Evolutionary conservation across 1,140 invertebrate genomes (phyloP).

Genomic region (Lordiphosa mommai): DNA sequence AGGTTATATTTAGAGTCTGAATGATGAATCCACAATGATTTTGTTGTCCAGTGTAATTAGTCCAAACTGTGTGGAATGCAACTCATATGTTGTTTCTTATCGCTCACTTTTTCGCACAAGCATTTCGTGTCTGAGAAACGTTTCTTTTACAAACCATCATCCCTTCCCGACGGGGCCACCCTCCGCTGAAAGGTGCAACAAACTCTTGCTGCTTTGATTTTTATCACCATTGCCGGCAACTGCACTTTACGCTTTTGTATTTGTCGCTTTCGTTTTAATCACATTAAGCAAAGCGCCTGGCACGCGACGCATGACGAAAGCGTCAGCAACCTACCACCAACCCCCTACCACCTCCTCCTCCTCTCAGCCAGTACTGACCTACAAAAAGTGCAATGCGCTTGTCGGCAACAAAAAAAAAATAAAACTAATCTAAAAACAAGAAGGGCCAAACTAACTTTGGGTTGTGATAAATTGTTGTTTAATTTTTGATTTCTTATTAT

Average conservation of each 20-base stretch:
- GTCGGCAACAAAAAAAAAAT: constrained; percentile 19
- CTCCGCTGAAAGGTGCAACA: constrained; percentile 33
- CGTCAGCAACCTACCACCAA: constrained; percentile 8
- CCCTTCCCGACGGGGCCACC: no score
- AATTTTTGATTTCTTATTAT: no score
- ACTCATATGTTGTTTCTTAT: no score
- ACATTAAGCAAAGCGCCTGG: constrained; percentile 54
- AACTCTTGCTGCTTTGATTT: constrained; percentile 61
- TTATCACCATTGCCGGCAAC: constrained; percentile 10
- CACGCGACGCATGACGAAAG: constrained; percentile 57
- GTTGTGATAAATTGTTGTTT: no score
- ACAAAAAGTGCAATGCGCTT: constrained; percentile 67
- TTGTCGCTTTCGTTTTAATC: constrained; percentile 56
- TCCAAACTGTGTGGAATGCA: no score
- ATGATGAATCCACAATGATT: no score
- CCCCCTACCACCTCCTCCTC: neutral
- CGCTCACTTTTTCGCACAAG: no score
- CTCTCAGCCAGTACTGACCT: constrained; percentile 49
- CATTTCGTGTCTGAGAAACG: no score
- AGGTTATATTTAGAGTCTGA: no score
- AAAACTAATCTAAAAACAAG: neutral
- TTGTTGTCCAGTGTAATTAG: no score
- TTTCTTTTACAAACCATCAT: no score
- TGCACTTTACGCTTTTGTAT: constrained; percentile 28
- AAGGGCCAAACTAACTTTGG: no score